These are phyloP conservation scores for Oppia nitens DNA, from an alignment of 1,140 invertebrate genomes.

Conservation along the genomic window DNA sequence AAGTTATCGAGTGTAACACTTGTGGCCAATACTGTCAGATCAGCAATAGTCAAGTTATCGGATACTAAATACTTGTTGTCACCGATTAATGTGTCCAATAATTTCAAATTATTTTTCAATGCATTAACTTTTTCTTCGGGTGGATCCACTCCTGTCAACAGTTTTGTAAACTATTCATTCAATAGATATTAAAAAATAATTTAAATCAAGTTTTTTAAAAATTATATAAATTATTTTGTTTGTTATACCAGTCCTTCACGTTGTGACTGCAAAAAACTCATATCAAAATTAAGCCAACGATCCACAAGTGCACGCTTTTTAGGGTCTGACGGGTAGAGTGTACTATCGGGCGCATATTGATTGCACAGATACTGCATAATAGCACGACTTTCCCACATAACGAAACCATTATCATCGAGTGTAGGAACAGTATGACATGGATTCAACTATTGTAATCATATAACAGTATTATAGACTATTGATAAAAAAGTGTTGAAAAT, in stretches of 20 bases:
- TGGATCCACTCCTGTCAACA: not conserved
- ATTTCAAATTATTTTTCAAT: not conserved
- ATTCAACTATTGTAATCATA: conserved; percentile 47
- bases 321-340: conserved; percentile 47
- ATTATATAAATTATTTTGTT: not conserved
- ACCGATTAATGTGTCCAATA: not conserved
- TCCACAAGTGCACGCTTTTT: conserved; percentile 49
- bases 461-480: no score
- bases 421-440: conserved; percentile 49
- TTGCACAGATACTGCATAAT: conserved; percentile 18
- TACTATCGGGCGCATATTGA: conserved; percentile 42
- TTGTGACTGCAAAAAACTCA: conserved; percentile 28
- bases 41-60: conserved; percentile 48
- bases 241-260: conserved; percentile 1
- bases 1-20: no score
- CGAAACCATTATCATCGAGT: conserved; percentile 43
- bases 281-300: conserved; percentile 52
- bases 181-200: not conserved
- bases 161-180: conserved; percentile 1
- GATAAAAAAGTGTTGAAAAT: no score
- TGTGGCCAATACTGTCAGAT: no score
- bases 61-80: conserved; percentile 29
- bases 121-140: not conserved
- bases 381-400: conserved; percentile 37
- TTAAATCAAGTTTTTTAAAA: not conserved